These are phyloP conservation scores for Pachymerium ferrugineum DNA, from an alignment of 2,888 invertebrate genomes.

Conservation along the genomic window DNA sequence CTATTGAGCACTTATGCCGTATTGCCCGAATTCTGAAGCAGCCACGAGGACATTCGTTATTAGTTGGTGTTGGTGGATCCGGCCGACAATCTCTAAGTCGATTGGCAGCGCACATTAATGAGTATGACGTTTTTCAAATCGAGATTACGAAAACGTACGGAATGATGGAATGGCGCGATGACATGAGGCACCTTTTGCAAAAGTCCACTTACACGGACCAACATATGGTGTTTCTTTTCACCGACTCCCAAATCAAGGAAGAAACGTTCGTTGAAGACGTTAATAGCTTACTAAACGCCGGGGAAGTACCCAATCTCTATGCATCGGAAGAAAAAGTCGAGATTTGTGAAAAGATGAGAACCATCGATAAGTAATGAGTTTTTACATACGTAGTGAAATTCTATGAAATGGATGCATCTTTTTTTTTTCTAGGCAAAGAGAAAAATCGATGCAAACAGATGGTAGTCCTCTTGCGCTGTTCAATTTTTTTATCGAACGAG, in stretches of 20 bases:
- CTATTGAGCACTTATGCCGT: constrained; percentile 51
- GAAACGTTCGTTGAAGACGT: constrained; percentile 90
- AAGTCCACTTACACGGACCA: constrained; percentile 77
- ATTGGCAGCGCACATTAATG: constrained; percentile 86
- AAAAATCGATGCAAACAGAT: constrained; percentile 63
- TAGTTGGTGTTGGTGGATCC: constrained; percentile 89
- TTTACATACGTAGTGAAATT: neutral
- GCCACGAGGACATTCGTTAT: constrained; percentile 80
- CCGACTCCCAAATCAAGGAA: constrained; percentile 87
- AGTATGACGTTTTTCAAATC: constrained; percentile 76
- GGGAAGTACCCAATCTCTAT: constrained; percentile 89
- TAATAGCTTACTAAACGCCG: constrained; percentile 84
- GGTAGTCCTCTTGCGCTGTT: constrained; percentile 84
- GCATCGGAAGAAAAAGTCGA: constrained; percentile 78
- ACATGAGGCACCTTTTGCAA: constrained; percentile 71
- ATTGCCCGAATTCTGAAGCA: constrained; percentile 75
- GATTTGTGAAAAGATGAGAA: constrained; percentile 85
- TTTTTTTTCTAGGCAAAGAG: constrained; percentile 45
- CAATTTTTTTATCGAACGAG: constrained; percentile 81
- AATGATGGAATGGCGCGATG: constrained; percentile 81
- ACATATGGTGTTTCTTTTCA: constrained; percentile 82
- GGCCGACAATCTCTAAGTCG: constrained; percentile 86
- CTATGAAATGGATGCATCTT: neutral
- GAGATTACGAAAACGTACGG: constrained; percentile 85
- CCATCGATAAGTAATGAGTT: constrained; percentile 66